Conservation (phyloP, 2,888 invertebrate genomes). For the Copidosoma aretas region DNA sequence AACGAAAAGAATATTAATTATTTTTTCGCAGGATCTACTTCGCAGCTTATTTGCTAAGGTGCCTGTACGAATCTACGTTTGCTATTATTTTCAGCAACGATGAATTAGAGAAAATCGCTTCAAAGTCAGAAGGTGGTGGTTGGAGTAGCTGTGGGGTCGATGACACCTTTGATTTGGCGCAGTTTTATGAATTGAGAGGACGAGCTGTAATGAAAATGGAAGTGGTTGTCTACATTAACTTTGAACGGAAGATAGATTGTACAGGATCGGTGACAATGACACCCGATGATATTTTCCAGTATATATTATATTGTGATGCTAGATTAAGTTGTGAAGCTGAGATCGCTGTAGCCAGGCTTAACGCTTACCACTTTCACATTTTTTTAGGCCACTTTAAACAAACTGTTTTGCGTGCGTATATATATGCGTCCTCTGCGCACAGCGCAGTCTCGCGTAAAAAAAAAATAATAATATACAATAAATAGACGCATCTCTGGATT, state of each 20-base stretch:
- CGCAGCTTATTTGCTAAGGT: neutral
- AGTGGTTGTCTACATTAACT: conserved; percentile 31
- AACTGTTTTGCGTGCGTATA: neutral
- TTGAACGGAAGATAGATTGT: conserved; percentile 40
- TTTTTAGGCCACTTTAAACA: conserved; percentile 51
- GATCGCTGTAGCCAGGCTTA: conserved; percentile 59
- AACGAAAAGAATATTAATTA: conserved; percentile 29
- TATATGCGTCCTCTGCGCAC: neutral
- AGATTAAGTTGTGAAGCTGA: conserved; percentile 61
- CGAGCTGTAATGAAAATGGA: too few species aligned
- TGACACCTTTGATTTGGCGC: conserved; percentile 19
- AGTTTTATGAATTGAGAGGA: conserved; percentile 10
- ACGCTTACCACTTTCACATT: conserved; percentile 56
- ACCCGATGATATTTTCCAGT: conserved; percentile 52
- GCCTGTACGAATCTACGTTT: neutral
- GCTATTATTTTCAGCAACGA: conserved; percentile 25
- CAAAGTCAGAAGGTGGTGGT: conserved; percentile 5
- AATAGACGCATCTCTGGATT: conserved; percentile 54
- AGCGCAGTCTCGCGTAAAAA: conserved; percentile 13
- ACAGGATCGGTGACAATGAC: conserved; percentile 44
- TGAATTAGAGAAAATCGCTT: neutral
- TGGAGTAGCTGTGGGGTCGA: conserved; percentile 25
- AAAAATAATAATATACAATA: conserved; percentile 1
- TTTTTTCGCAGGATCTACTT: conserved; percentile 34
- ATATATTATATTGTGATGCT: conserved; percentile 62